These are phyloP conservation scores for Ochropleura leucogaster DNA, from an alignment of 2,888 invertebrate genomes.

Conservation along the genomic window DNA sequence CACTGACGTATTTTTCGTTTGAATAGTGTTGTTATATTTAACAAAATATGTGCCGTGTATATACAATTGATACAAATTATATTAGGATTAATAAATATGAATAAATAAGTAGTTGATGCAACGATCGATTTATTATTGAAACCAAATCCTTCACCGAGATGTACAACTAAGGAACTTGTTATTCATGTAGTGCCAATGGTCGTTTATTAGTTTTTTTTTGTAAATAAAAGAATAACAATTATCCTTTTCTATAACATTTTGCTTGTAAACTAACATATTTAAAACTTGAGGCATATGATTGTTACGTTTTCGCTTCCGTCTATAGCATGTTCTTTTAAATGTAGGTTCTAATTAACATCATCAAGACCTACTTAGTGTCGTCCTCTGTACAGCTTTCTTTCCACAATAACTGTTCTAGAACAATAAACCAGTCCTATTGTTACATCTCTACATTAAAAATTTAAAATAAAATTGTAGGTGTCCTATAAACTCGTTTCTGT, in stretches of 20 bases:
- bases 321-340: conserved; percentile 30
- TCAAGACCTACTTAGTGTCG: conserved; percentile 10
- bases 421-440: conserved; percentile 37
- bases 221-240: conserved; percentile 65
- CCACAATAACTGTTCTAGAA: conserved; percentile 20
- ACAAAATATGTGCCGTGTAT: conserved; percentile 88
- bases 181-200: conserved; percentile 86
- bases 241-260: conserved; percentile 36
- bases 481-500: conserved; percentile 30
- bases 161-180: conserved; percentile 80
- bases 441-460: conserved; percentile 23
- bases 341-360: conserved; percentile 30
- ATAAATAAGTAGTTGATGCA: conserved; percentile 69
- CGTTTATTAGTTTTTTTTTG: conserved; percentile 71
- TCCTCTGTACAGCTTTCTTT: conserved; percentile 28
- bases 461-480: conserved; percentile 9
- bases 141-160: conserved; percentile 88
- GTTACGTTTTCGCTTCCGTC: conserved; percentile 27
- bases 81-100: conserved; percentile 67
- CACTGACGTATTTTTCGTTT: conserved; percentile 81
- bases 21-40: conserved; percentile 79
- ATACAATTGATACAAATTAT: conserved; percentile 85
- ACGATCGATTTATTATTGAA: conserved; percentile 73
- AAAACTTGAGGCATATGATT: conserved; percentile 30
- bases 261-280: conserved; percentile 59